Evolutionary conservation across 2,113 vertebrate species (phyloP).

Genomic region (Nothobranchius furzeri): DNA sequence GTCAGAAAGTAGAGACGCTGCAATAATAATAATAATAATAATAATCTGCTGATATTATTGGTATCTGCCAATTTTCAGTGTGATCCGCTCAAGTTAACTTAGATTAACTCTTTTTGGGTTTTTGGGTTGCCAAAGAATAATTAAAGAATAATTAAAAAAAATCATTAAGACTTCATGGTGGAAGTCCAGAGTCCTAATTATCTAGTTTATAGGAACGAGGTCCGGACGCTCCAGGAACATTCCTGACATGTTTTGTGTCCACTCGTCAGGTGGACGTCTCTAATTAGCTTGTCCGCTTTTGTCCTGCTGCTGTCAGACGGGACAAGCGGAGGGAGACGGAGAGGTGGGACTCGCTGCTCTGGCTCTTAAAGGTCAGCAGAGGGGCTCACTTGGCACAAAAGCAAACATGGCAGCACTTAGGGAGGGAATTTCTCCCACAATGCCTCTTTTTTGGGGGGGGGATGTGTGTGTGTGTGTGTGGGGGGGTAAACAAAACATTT

Average conservation of each 20-base stretch:
- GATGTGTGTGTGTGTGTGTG: no score
- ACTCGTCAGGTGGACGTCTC: conserved; percentile 2
- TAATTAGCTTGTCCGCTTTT: conserved; percentile 69
- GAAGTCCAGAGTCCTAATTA: no score
- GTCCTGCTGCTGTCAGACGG: conserved; percentile 36
- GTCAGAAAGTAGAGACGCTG: no score
- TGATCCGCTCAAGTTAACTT: no score
- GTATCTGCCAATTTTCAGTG: no score
- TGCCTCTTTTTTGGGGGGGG: conserved; percentile 3
- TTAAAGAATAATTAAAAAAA: no score
- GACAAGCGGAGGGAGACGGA: conserved; percentile 14
- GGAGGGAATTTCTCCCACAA: conserved; percentile 59
- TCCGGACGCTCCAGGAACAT: conserved; percentile 32
- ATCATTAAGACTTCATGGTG: no score
- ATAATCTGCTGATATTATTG: no score
- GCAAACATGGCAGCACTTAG: conserved; percentile 62
- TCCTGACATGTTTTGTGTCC: conserved; percentile 7
- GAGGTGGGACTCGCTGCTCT: conserved; percentile 44
- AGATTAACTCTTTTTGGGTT: no score
- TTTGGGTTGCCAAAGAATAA: no score
- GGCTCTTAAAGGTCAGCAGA: conserved; percentile 56
- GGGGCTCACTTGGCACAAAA: conserved; percentile 60
- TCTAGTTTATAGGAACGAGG: neutral
- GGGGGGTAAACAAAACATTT: neutral
- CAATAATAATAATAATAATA: no score